Base-by-base conservation (phyloP, 2,797 vertebrate species). In the Alca torda region DNA sequence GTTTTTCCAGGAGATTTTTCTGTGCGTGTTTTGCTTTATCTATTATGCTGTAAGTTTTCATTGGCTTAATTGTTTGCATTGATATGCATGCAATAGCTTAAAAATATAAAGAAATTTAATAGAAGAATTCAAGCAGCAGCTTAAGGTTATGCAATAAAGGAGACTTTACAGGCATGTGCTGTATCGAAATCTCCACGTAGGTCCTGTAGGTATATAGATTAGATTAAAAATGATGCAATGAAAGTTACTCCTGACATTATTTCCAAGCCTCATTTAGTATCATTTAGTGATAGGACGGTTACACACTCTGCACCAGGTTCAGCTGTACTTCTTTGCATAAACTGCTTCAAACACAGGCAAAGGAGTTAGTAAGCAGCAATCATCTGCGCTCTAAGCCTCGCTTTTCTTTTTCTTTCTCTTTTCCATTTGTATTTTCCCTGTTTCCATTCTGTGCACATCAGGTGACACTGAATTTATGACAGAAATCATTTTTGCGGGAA, bases 31-130 rank as follows among this genome's bases (percentile, higher is more conserved):
- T 72, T 70, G 9, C 17, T 83, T 82, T 70, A 64, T 20, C 8
- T 82, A 6, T 48, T 56, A 21, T 6, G 53, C 8, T 31, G 12
- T 41, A 69, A 39, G 4, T 64, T 85, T 70, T 68, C 21, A 18
- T 72, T 70, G 23, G 10, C 5, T 35, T 69, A 45, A 26, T 41
- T 80, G 15, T 69, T 89, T 50, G 12, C 10, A 39, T 35, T 37
- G 8, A 13, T 63, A 31, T 1, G 8, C 3, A 33, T 18, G 5
- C 10, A 63, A 13, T 37, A 81, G 4, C 13, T 78, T 91, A 57
- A 91, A 37, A 69, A 72, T 87, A 64, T 9, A 76, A 73, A 79
- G 76, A 91, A 94, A 87, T 20, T 91, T 90, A 93, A 61, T 86
- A 73, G 86, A 79, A 56, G 6, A 86, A 96, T 82, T 92, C 53